Base-by-base conservation (phyloP, 1,140 invertebrate species). In the Bicyclus anynana region DNA sequence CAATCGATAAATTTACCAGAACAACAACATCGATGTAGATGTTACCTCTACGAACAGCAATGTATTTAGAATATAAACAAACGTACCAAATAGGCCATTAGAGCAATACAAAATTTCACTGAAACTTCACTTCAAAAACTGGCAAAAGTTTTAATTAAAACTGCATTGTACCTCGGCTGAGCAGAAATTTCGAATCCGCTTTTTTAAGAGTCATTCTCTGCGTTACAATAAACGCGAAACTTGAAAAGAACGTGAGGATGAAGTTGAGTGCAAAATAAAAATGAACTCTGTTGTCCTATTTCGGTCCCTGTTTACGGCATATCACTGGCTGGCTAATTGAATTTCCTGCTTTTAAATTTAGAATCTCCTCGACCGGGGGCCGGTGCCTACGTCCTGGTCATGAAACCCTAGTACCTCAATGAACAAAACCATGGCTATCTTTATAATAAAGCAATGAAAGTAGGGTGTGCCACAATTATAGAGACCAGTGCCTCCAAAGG, bases 341-440 rank as follows among this genome's bases (percentile, higher is more conserved):
- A 87, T 83, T 75, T 85, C 82, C 84, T 84, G 80, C 82, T 84
- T 84, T 80, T 81, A 84, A 82, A 86, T 83, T 81, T 80, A 86
- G 83, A 77, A 67, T 62, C 72, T 70, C 72, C 48, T 42, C 35
- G 20, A 29, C 20, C 17, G 48, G 47, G 48, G 26, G 13, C 55
- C 13, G 55, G 37, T 14, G 12, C 37, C 37, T 14, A 14, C 16
- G 37, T 17, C 37, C 37, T 40, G 37, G 10, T 40, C 37, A 40
- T 17, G 13, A 40, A 16, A 3, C 13, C 3, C 37, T 40, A 14
- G 16, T 40, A 17, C 10, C 10, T n/a, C 1, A 12, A n/a, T n/a
- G 3, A 33, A 6, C 12, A 33, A 33, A 23, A 23, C 3, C 7
- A 23, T 23, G 23, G 3, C 7, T 7, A 4, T 23, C 7, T 23